phyloP scores from a whole-genome alignment of 2,797 vertebrate species.

The Chelon labrosus region DNA sequence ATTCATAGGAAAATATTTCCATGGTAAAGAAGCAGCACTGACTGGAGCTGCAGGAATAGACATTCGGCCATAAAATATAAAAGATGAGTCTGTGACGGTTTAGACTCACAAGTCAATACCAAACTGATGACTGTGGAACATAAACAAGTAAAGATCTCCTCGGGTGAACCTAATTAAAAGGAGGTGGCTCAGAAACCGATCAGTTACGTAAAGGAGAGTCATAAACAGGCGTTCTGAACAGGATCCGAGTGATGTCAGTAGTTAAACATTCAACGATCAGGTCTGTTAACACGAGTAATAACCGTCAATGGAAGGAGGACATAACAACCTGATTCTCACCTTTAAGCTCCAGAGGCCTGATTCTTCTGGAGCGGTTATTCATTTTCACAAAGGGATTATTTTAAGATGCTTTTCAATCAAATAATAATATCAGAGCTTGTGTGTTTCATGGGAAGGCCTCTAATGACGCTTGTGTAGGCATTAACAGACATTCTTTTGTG shows the following conservation, averaged over 20 bases:
- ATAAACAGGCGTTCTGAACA: slow-evolving; percentile 6
- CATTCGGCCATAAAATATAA: too few species aligned
- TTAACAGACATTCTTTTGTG: background rate
- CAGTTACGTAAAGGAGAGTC: background rate
- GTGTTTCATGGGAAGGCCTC: slow-evolving; percentile 9
- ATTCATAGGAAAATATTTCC: too few species aligned
- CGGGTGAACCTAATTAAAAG: slow-evolving; percentile 13
- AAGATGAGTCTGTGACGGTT: too few species aligned
- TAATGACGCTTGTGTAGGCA: slow-evolving; percentile 28
- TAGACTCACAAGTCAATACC: background rate
- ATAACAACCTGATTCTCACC: slow-evolving; percentile 7
- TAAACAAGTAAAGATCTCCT: slow-evolving; percentile 19
- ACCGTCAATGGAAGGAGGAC: slow-evolving; percentile 34
- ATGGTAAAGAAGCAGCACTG: too few species aligned
- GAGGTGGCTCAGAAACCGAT: background rate
- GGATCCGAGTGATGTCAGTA: slow-evolving; percentile 13
- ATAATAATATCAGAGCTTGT: background rate
- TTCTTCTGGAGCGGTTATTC: slow-evolving; percentile 36
- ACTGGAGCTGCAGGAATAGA: too few species aligned
- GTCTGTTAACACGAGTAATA: slow-evolving; percentile 41
- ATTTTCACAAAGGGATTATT: slow-evolving; percentile 45
- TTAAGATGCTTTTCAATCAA: slow-evolving; percentile 35
- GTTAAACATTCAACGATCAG: slow-evolving; percentile 40
- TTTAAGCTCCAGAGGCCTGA: slow-evolving; percentile 19
- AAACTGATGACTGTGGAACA: background rate